phyloP scores from a whole-genome alignment of 2,888 invertebrate species.

The Cynaeus angustus region DNA sequence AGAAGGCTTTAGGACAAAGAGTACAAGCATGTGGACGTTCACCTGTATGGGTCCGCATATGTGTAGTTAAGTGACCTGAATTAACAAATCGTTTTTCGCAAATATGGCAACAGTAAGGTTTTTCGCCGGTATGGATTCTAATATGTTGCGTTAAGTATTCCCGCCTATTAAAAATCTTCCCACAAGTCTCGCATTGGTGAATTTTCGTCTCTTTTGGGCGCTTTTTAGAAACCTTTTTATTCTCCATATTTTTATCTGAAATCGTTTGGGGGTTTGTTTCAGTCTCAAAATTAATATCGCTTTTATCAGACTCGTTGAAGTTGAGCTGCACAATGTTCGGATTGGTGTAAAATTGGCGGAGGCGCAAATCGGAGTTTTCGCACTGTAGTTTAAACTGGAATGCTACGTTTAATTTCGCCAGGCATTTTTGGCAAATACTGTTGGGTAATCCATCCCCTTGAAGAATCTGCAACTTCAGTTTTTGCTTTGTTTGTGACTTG shows the following conservation, averaged over 20 bases:
- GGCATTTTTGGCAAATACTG: conserved; percentile 61
- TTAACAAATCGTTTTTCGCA: conserved; percentile 65
- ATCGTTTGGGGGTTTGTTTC: conserved; percentile 1
- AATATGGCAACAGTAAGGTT: conserved; percentile 64
- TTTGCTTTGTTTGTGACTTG: background rate
- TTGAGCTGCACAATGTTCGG: conserved; percentile 50
- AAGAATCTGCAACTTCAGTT: conserved; percentile 53
- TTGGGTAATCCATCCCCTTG: conserved; percentile 63
- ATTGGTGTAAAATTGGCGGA: conserved; percentile 60
- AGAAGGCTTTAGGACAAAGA: conserved; percentile 63
- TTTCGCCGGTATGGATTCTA: conserved; percentile 64
- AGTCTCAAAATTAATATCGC: conserved; percentile 11
- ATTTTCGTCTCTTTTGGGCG: conserved; percentile 60
- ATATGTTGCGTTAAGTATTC: conserved; percentile 65
- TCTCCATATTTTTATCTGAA: conserved; percentile 8
- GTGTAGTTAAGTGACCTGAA: conserved; percentile 64
- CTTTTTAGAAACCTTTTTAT: conserved; percentile 1
- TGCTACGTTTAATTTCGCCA: conserved; percentile 61
- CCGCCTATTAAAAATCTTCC: conserved; percentile 67
- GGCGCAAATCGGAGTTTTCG: conserved; percentile 62
- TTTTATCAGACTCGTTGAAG: conserved; percentile 24
- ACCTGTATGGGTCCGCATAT: conserved; percentile 64
- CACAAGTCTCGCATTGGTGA: conserved; percentile 68
- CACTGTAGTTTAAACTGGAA: conserved; percentile 64
- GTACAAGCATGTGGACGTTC: conserved; percentile 59